Percentiles rank a stretch among this genome's conserved stretches.
Conservation (phyloP, 2,797 vertebrate species). For the Rhinichthys osculus region DNA sequence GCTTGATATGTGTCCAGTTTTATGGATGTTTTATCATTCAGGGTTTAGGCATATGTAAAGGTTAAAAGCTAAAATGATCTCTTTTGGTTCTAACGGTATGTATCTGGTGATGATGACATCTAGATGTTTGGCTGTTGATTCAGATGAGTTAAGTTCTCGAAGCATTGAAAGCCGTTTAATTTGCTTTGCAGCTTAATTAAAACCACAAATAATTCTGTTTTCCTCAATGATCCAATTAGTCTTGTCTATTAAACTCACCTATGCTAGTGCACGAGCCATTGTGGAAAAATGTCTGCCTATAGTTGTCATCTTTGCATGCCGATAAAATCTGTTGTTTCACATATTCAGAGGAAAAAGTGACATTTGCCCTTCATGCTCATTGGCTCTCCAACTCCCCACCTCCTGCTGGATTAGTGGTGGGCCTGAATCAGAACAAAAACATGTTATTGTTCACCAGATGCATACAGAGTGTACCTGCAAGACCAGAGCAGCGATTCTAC, state of each 20-base stretch:
- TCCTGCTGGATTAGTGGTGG: conserved; percentile 38
- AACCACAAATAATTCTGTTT: background rate
- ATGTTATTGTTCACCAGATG: conserved; percentile 59
- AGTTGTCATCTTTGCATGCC: background rate
- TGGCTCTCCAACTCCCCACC: conserved; percentile 27
- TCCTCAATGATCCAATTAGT: background rate
- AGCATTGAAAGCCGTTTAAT: background rate
- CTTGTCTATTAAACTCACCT: background rate
- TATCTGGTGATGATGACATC: background rate
- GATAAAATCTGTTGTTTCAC: conserved; percentile 36
- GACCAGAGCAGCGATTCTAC: background rate
- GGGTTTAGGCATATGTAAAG: background rate
- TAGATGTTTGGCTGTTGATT: background rate
- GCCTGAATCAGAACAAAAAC: conserved; percentile 52
- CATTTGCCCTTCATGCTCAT: conserved; percentile 28
- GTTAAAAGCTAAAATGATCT: background rate
- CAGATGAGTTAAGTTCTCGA: background rate
- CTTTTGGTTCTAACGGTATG: background rate
- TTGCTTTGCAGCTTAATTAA: background rate
- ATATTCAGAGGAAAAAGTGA: conserved; percentile 34
- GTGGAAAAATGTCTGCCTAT: conserved; percentile 14
- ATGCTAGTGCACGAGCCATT: background rate
- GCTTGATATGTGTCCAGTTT: background rate
- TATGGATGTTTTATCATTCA: background rate
- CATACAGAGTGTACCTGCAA: conserved; percentile 28